Evolutionary conservation across 2,797 vertebrate genomes (phyloP), one percentile per base, ranked within the genome.

Genomic region (Sphenopsis melanotis): DNA sequence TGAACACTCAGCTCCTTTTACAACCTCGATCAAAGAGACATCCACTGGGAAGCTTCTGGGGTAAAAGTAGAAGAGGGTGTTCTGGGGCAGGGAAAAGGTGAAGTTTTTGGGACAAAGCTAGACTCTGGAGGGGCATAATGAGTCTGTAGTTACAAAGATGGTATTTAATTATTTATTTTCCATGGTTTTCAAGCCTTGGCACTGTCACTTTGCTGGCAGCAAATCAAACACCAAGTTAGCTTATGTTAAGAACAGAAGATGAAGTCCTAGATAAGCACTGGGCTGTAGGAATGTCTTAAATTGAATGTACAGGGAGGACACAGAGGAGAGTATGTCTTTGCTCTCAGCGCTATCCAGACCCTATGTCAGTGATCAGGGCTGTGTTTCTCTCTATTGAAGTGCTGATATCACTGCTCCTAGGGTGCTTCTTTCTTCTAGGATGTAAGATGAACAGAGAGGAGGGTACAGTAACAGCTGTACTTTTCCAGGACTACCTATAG

Each of bases 251-350:
- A 94, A 52, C 69, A 89, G 93, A 86, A 92, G 95, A 92, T 92
- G 89, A 81, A 95, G 76, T 94, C 91, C 92, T 90, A 95, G 96
- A 96, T 96, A 96, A 94, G 94, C 91, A 68, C 57, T 94, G 23
- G 1, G 59, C 86, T 96, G 81, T 94, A 87, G 90, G 83, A 95
- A 75, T 10, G 1, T 92, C 74, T 94, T 68, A 88, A 55, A 93
- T 78, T 86, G 65, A 92, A 61, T 1, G 10, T 37, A 49, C 4
- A 1, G 47, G 36, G 37, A 52, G 42, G n/a, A 55, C 30, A 8
- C 1, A 1, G 61, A 59, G 59, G 55, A 80, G 46, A 69, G n/a
- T 19, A 2, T 59, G 47, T 23, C 64, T 90, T 89, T 92, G 89
- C 76, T 91, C 29, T 84, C 46, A 30, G 34, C 3, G 0, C 69